Base-by-base conservation (phyloP, 2,797 vertebrate species). In the Mionectes olivaceus region DNA sequence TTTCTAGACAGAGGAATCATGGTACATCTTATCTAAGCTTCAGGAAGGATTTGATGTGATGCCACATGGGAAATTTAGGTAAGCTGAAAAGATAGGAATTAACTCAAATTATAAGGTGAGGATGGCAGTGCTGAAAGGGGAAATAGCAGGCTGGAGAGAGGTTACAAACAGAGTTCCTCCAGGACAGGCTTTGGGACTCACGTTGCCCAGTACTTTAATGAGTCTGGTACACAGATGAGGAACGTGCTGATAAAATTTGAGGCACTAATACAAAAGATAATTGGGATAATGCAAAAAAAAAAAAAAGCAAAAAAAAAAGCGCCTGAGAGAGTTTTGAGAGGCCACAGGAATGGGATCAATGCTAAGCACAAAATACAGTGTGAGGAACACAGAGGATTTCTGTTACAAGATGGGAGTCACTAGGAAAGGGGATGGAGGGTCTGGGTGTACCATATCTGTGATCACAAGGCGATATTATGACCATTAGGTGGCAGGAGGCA, bases 11-110 rank as follows among this genome's bases (percentile, higher is more conserved):
- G 93, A 87, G 37, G 46, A 88, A 90, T 73, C 83, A 41, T 15
- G 47, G 57, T 83, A 15, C 27, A 90, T 91, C 80, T 95, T 93
- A 94, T 96, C 94, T 86, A 33, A 84, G 74, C 76, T 90, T 90
- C 63, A 84, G 77, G 41, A 86, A 70, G 50, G 52, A 88, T 88
- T 55, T 88, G 73, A 90, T 91, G 28, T 59, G 65, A 65, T 73
- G 44, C 65, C 91, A 91, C 74, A 19, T 56, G 94, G 90, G 96
- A 96, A 95, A 94, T 93, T 69, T 79, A 94, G 63, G 55, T 73
- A 86, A 95, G 65, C 77, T 79, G 83, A 88, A 83, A 91, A 94
- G 76, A 88, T 27, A 78, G 23, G 63, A 94, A 94, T 95, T 91
- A 94, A 75, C 13, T 4, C 23, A 90, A 94, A 81, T 76, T 91